Conservation (phyloP, 1,140 invertebrate species). For the Drosophila carrolli region DNA sequence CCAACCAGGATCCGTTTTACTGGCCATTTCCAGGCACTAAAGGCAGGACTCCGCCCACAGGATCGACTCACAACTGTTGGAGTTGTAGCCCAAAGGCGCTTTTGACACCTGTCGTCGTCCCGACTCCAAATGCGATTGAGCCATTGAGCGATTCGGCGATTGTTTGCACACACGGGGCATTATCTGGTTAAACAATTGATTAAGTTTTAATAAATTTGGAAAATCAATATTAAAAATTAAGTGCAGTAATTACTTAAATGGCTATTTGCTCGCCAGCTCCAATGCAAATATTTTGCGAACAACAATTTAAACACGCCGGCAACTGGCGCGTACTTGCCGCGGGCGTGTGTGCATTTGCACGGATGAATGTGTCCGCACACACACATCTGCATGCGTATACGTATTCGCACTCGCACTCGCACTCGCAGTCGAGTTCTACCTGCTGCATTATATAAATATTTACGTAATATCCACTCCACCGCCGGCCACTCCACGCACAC, state of each 20-base stretch:
- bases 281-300: constrained; percentile 78
- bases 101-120: constrained; percentile 8
- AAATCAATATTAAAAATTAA: constrained; percentile 82
- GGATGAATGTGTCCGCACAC: constrained; percentile 34
- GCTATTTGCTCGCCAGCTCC: constrained; percentile 65
- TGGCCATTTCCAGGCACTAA: not conserved
- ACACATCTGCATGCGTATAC: constrained; percentile 11
- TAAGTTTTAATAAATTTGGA: constrained; percentile 80
- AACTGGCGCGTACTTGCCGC: constrained; percentile 43
- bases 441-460: constrained; percentile 84
- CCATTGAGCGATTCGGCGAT: not conserved
- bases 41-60: not conserved
- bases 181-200: constrained; percentile 76
- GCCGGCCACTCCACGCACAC: not conserved
- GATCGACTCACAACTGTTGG: not conserved
- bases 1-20: no score
- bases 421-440: constrained; percentile 42
- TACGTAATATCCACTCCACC: constrained; percentile 65
- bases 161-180: constrained; percentile 8
- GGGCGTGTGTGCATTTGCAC: constrained; percentile 58
- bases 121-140: no score
- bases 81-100: not conserved
- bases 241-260: constrained; percentile 81
- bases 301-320: constrained; percentile 59
- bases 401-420: not conserved